Evolutionary conservation across 2,113 vertebrate genomes (phyloP).

Genomic region (human): DNA sequence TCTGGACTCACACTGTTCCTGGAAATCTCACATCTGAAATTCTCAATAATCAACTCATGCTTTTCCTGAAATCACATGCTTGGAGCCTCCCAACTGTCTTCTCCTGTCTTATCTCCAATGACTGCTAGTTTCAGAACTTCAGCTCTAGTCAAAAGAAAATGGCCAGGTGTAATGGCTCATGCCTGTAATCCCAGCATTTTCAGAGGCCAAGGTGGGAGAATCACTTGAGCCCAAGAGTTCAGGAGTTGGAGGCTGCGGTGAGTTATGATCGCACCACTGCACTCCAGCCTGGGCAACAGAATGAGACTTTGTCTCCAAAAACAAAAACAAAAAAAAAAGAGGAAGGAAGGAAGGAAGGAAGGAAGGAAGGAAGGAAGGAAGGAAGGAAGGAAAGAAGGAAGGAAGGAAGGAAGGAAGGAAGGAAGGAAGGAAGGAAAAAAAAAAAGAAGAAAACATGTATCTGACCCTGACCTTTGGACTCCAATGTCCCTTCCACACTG

Average conservation of each 20-base stretch:
- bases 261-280: background rate
- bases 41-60: background rate
- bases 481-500: background rate
- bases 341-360: too few relatives aligned
- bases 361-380: too few relatives aligned
- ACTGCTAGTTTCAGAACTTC: background rate
- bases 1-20: background rate
- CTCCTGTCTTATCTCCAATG: background rate
- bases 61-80: background rate
- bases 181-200: background rate
- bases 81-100: rapidly evolving
- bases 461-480: background rate
- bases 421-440: too few relatives aligned
- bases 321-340: background rate
- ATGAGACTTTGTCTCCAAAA: background rate
- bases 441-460: background rate
- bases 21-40: background rate
- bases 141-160: background rate
- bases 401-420: too few relatives aligned
- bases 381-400: too few relatives aligned
- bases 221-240: background rate
- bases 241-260: background rate
- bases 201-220: background rate
- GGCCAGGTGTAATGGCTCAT: background rate
- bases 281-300: background rate